Evolutionary conservation across 2,888 invertebrate species (phyloP).

Genomic region (Polylopha cassiicola): DNA sequence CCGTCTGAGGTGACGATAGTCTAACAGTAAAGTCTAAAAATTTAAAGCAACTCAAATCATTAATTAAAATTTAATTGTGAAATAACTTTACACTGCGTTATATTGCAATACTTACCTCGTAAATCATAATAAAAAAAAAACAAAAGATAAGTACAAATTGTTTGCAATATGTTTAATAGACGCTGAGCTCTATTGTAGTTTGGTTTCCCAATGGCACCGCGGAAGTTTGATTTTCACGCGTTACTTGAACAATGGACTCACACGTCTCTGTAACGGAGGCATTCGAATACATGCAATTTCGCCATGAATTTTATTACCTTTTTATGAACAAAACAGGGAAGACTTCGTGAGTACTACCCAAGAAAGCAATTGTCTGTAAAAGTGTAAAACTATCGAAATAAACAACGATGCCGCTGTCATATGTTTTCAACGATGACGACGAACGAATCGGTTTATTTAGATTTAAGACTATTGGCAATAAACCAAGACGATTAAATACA

Average conservation of each 20-base stretch:
- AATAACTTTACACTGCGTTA: no score
- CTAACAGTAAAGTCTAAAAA: no score
- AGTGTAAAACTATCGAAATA: no score
- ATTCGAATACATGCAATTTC: slow-evolving; percentile 39
- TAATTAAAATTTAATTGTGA: no score
- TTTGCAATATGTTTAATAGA: slow-evolving; percentile 23
- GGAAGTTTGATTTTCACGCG: slow-evolving; percentile 61
- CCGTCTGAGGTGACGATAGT: no score
- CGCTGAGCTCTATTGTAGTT: slow-evolving; percentile 25
- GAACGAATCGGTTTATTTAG: slow-evolving; percentile 49
- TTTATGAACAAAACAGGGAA: slow-evolving; percentile 32
- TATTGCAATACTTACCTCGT: slow-evolving; percentile 16
- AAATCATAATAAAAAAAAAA: slow-evolving; percentile 21
- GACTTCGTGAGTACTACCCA: no score
- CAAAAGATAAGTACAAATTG: slow-evolving; percentile 19
- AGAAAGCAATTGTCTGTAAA: no score
- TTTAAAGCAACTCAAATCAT: no score
- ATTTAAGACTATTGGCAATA: slow-evolving; percentile 59
- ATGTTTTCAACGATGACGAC: background rate
- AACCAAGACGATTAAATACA: slow-evolving; percentile 61
- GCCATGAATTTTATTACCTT: slow-evolving; percentile 46
- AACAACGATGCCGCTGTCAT: no score
- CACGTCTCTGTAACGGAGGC: slow-evolving; percentile 36
- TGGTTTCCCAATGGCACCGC: slow-evolving; percentile 35
- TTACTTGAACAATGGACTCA: slow-evolving; percentile 48